A percentile compares a stretch with the other conserved stretches of the same genome.
These are phyloP conservation scores for Apus apus DNA, from an alignment of 2,113 vertebrate genomes.

Conservation along the genomic window DNA sequence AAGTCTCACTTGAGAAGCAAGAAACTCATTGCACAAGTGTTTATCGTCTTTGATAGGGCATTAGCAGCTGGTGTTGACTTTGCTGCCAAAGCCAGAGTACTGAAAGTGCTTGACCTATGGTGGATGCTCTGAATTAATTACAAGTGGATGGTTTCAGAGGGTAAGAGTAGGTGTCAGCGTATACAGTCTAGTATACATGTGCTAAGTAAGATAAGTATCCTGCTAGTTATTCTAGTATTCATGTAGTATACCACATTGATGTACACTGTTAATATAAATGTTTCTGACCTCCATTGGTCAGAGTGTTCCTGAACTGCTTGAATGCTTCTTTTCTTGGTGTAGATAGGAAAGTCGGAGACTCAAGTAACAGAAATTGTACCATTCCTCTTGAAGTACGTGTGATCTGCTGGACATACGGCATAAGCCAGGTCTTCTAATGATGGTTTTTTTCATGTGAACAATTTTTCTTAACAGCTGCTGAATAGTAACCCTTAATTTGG, in stretches of 20 bases:
- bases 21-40: not conserved
- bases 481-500: not conserved
- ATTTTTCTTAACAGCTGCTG: not conserved
- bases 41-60: not conserved
- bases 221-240: not conserved
- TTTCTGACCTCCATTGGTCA: not conserved
- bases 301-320: not conserved
- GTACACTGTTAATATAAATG: not conserved
- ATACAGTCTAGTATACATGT: not conserved
- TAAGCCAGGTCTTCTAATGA: not conserved
- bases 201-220: not conserved
- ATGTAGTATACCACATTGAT: not conserved
- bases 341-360: not conserved
- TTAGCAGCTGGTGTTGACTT: not conserved
- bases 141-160: not conserved
- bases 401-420: not conserved
- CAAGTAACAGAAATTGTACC: not conserved
- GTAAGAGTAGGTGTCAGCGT: not conserved
- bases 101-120: not conserved
- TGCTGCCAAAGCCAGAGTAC: not conserved
- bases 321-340: not conserved
- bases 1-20: not conserved
- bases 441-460: not conserved
- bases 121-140: not conserved
- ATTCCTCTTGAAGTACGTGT: not conserved